Percentiles rank a stretch among this genome's conserved stretches.
These are phyloP conservation scores for Scolopax bukidnonensis DNA, from an alignment of 2,797 vertebrate genomes.

Conservation along the genomic window DNA sequence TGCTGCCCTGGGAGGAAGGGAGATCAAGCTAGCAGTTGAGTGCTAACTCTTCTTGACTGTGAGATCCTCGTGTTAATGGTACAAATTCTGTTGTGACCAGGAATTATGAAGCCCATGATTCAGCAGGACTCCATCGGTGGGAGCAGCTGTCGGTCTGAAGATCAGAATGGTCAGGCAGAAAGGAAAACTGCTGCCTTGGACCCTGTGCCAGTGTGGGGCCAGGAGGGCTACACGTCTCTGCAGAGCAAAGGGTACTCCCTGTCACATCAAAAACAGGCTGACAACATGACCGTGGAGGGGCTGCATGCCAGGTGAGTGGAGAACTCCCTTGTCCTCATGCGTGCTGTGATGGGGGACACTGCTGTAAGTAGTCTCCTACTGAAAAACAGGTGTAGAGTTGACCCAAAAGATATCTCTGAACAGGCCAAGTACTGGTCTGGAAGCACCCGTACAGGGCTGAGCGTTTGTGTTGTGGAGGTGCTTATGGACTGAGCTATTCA, in stretches of 20 bases:
- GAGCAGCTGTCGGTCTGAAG: slow-evolving; percentile 83
- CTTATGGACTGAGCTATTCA: not conserved
- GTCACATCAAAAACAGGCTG: slow-evolving; percentile 88
- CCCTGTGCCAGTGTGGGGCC: slow-evolving; percentile 87
- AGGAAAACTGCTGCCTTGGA: slow-evolving; percentile 87
- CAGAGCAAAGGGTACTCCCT: slow-evolving; percentile 89
- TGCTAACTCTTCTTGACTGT: not conserved
- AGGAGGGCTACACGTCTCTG: slow-evolving; percentile 86
- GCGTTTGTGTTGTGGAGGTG: not conserved
- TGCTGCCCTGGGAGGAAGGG: not conserved
- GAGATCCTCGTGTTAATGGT: not conserved
- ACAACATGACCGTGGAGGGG: slow-evolving; percentile 79
- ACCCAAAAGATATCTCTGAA: not conserved
- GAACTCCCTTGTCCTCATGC: not conserved
- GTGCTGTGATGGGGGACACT: not conserved
- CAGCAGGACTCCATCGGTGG: slow-evolving; percentile 88
- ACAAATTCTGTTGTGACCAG: slow-evolving; percentile 68
- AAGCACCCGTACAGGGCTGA: not conserved
- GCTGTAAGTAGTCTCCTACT: fast-evolving
- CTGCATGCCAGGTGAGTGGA: slow-evolving; percentile 83
- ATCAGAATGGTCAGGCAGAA: slow-evolving; percentile 89
- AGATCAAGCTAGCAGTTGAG: not conserved
- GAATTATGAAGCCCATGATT: slow-evolving; percentile 90
- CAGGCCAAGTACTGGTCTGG: not conserved
- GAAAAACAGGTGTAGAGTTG: not conserved